A percentile compares a stretch with the other conserved stretches of the same genome.
These are phyloP conservation scores for Yponomeuta cagnagella DNA, from an alignment of 2,888 invertebrate species.

Conservation along the genomic window DNA sequence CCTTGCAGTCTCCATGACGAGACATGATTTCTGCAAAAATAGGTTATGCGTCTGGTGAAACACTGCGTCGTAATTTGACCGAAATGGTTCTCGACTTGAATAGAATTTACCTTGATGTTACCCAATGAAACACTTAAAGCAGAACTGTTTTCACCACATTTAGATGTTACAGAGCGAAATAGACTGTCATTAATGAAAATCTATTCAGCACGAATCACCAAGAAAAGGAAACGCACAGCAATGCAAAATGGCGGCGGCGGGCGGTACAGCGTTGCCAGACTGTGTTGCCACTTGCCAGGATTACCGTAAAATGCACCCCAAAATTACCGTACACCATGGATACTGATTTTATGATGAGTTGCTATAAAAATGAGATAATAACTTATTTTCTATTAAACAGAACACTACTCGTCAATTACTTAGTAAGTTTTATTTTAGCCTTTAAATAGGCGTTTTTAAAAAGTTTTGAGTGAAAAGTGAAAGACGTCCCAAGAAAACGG, in stretches of 20 bases:
- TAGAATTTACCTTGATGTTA: neutral
- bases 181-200: neutral
- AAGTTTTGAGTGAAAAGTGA: too few species aligned
- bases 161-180: neutral
- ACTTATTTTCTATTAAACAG: too few species aligned
- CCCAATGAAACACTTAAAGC: neutral
- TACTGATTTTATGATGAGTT: too few species aligned
- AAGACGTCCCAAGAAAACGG: too few species aligned
- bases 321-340: too few species aligned
- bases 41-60: neutral
- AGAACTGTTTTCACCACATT: constrained; percentile 8
- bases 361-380: too few species aligned
- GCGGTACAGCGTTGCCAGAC: too few species aligned
- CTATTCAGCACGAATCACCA: neutral
- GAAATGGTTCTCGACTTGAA: neutral
- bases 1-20: constrained; percentile 92
- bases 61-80: constrained; percentile 5
- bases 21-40: constrained; percentile 73
- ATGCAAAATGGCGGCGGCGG: constrained; percentile 5
- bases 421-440: too few species aligned
- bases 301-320: too few species aligned
- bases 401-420: too few species aligned
- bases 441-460: too few species aligned
- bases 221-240: neutral
- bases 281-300: too few species aligned